phyloP scores from a whole-genome alignment of 1,140 invertebrate species.

The Drosophila pallidifrons region DNA sequence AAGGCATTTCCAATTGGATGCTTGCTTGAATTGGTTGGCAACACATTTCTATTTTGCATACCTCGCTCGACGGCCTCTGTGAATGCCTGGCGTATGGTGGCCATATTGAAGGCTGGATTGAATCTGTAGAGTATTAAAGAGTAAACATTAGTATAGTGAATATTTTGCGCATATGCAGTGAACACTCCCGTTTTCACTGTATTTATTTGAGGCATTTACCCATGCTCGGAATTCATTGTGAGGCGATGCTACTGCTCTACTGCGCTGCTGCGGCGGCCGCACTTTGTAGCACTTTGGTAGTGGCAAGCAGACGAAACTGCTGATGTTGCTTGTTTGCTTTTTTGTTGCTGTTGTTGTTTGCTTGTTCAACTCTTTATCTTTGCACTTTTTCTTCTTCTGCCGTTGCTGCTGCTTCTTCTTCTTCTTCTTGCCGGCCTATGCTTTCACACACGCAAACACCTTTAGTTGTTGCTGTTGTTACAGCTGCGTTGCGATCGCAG shows the following conservation, averaged over 20 bases:
- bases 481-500: conserved; percentile 35
- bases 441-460: conserved; percentile 23
- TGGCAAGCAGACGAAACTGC: conserved; percentile 50
- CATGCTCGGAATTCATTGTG: conserved; percentile 85
- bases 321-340: conserved; percentile 8
- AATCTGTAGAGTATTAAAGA: conserved; percentile 88
- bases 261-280: conserved; percentile 33
- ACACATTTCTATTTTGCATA: conserved; percentile 75
- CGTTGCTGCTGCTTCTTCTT: conserved; percentile 30
- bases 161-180: not conserved
- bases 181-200: not conserved
- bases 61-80: conserved; percentile 96
- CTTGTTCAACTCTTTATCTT: conserved; percentile 8
- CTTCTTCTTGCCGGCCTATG: conserved; percentile 59
- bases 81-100: conserved; percentile 96
- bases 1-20: too few relatives aligned
- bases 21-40: too few relatives aligned
- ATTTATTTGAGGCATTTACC: conserved; percentile 56
- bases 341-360: conserved; percentile 16
- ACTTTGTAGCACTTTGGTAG: conserved; percentile 70
- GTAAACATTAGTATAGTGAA: conserved; percentile 11
- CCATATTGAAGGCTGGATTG: conserved; percentile 95
- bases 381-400: conserved; percentile 28
- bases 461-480: conserved; percentile 22
- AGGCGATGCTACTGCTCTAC: conserved; percentile 36